Percentiles rank a stretch among this genome's conserved stretches.
These are phyloP conservation scores for Masticophis lateralis DNA, from an alignment of 2,797 vertebrate genomes.

Conservation along the genomic window DNA sequence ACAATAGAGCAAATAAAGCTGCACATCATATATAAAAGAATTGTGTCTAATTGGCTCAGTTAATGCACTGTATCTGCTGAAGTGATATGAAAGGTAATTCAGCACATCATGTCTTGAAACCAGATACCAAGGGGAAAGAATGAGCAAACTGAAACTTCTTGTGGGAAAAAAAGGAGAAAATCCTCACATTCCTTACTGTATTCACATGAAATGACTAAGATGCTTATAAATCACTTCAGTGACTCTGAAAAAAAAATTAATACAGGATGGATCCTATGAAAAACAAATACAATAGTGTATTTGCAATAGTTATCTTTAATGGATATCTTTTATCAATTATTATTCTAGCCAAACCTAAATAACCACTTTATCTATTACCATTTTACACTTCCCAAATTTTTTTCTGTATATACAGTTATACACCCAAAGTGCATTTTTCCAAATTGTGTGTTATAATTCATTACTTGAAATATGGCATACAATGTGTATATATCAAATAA, in stretches of 20 bases:
- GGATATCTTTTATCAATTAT: background rate
- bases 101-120: conserved; percentile 80
- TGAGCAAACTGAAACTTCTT: conserved; percentile 79
- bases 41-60: conserved; percentile 71
- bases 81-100: conserved; percentile 80
- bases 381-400: background rate
- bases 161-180: conserved; percentile 81
- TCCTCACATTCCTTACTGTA: conserved; percentile 73
- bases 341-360: background rate
- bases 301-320: background rate
- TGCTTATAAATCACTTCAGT: conserved; percentile 62
- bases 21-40: conserved; percentile 72
- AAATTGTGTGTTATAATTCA: background rate
- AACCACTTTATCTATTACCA: background rate
- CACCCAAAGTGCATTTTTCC: background rate
- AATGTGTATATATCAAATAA: background rate
- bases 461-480: background rate
- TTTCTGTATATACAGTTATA: background rate
- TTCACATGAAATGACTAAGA: conserved; percentile 80
- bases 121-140: conserved; percentile 75
- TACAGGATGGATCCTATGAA: conserved; percentile 42
- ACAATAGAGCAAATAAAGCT: conserved; percentile 70
- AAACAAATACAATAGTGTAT: too few species aligned
- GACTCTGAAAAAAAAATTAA: conserved; percentile 27
- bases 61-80: conserved; percentile 74